Evolutionary conservation across 2,888 invertebrate species (phyloP).

Genomic region (Leptopilina syphax): DNA sequence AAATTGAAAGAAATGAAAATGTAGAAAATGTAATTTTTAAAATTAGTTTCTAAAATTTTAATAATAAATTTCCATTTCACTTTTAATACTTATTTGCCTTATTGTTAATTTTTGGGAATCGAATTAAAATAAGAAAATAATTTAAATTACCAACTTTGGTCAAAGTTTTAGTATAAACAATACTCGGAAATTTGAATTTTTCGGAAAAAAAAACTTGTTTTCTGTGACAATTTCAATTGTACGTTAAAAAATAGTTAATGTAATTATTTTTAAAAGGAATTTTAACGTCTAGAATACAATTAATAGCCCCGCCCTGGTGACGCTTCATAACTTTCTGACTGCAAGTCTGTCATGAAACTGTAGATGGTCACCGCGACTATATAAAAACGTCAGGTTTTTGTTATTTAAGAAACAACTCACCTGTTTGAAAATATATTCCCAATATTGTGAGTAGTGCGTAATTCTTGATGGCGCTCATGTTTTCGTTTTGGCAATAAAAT

Average conservation of each 20-base stretch:
- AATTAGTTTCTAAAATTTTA: no score
- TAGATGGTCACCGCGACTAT: not conserved
- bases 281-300: conserved; percentile 4
- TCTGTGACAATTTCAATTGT: no score
- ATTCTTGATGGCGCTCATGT: conserved; percentile 55
- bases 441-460: conserved; percentile 58
- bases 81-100: no score
- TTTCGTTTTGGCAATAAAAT: conserved; percentile 25
- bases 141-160: no score
- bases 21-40: no score
- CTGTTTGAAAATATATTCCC: conserved; percentile 57
- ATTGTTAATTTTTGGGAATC: no score
- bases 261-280: not conserved
- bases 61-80: no score
- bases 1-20: no score
- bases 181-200: no score
- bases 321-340: conserved; percentile 29
- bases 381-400: conserved; percentile 19
- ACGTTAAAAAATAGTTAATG: not conserved
- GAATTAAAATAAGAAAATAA: no score
- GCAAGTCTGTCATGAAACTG: not conserved
- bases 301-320: conserved; percentile 45
- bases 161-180: no score
- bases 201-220: no score
- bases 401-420: conserved; percentile 55